Evolutionary conservation across 2,113 vertebrate species (phyloP).

Genomic region (Alexandromys fortis): DNA sequence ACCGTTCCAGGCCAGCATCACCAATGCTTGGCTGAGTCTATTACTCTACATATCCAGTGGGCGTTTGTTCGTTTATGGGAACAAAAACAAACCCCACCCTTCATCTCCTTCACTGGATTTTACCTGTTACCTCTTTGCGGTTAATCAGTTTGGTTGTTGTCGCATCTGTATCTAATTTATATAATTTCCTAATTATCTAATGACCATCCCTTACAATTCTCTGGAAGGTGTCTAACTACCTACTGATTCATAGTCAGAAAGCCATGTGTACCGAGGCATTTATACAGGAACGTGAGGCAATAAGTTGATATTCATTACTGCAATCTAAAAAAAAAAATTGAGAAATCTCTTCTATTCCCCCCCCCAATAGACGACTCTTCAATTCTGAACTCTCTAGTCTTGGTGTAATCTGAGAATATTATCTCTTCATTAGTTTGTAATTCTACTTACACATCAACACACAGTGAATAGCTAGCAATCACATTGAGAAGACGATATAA

Average conservation of each 20-base stretch:
- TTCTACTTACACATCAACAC: constrained; percentile 31
- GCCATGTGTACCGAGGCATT: not conserved
- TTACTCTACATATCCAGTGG: not conserved
- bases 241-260: not conserved
- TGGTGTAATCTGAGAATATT: constrained; percentile 8
- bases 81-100: not conserved
- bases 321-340: constrained; percentile 27
- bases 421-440: constrained; percentile 41
- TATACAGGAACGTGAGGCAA: not conserved
- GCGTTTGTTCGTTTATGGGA: not conserved
- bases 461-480: not conserved
- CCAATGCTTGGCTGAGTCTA: not conserved
- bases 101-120: not conserved
- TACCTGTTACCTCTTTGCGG: not conserved
- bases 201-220: not conserved
- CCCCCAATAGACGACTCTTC: not conserved
- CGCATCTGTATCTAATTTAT: not conserved
- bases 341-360: not conserved
- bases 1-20: not conserved
- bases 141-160: not conserved
- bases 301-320: constrained; percentile 34
- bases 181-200: not conserved
- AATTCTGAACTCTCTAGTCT: not conserved
- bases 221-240: not conserved
- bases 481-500: not conserved